Percentiles rank a stretch among this genome's conserved stretches.
These are phyloP conservation scores for Channa maculata DNA, from an alignment of 2,113 vertebrate genomes.

Conservation along the genomic window DNA sequence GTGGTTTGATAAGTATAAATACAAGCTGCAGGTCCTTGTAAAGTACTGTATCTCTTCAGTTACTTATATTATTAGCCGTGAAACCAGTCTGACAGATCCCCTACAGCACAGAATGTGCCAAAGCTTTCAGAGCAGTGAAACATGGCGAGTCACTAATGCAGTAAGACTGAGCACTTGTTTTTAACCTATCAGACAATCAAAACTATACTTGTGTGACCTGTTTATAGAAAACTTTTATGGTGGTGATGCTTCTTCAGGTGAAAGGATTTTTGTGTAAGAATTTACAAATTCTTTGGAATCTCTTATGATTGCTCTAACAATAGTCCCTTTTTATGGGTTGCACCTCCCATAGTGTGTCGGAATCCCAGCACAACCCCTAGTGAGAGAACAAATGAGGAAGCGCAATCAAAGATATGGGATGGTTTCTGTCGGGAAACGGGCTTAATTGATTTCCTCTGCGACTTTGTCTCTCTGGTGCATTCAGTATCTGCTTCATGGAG, in stretches of 20 bases:
- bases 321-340: constrained; percentile 40
- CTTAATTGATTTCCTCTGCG: constrained; percentile 75
- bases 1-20: constrained; percentile 5
- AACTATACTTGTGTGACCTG: not conserved
- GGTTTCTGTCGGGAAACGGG: constrained; percentile 48
- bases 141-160: constrained; percentile 4
- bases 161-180: not conserved
- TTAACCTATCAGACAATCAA: not conserved
- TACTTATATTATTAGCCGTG: constrained; percentile 28
- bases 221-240: too few relatives aligned
- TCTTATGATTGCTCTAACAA: constrained; percentile 18
- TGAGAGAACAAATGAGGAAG: constrained; percentile 55
- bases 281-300: not conserved
- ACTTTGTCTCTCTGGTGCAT: constrained; percentile 42
- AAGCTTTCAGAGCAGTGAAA: constrained; percentile 18
- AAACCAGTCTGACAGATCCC: constrained; percentile 46
- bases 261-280: not conserved
- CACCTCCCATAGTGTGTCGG: constrained; percentile 31
- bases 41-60: not conserved
- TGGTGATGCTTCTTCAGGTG: not conserved
- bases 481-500: constrained; percentile 21
- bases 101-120: constrained; percentile 26
- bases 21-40: constrained; percentile 13
- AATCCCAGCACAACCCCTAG: constrained; percentile 46
- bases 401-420: constrained; percentile 51